phyloP scores from a whole-genome alignment of 1,140 invertebrate species.

The Scaptomyza pallida region DNA sequence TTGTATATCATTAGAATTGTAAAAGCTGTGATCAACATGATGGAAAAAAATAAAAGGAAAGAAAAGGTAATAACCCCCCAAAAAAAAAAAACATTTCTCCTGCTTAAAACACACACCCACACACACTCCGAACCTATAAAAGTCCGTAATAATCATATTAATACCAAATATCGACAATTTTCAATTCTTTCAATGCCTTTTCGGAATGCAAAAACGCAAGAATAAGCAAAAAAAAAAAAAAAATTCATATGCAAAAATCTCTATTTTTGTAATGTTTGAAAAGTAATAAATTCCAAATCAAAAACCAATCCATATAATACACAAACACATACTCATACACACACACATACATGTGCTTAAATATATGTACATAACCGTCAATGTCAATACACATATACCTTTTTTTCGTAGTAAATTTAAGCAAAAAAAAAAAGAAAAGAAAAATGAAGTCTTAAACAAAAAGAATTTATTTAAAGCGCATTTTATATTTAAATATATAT shows the following conservation, averaged over 20 bases:
- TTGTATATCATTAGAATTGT: conserved; percentile 79
- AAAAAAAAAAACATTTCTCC: conserved; percentile 42
- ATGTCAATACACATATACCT: conserved; percentile 38
- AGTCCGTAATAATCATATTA: no score
- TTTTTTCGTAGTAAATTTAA: conserved; percentile 41
- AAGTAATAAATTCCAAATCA: conserved; percentile 27
- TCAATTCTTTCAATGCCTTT: conserved; percentile 59
- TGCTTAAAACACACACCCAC: no score
- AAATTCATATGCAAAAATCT: conserved; percentile 3
- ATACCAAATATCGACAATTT: conserved; percentile 17
- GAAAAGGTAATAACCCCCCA: not conserved
- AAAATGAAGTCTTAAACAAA: no score
- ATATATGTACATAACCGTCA: conserved; percentile 8
- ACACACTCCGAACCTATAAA: no score
- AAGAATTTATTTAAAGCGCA: conserved; percentile 62
- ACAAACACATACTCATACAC: conserved; percentile 21
- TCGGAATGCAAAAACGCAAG: conserved; percentile 4
- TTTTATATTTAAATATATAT: conserved; percentile 11
- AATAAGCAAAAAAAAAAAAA: conserved; percentile 24
- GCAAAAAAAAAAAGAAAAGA: not conserved
- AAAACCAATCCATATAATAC: conserved; percentile 20
- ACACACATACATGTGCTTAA: conserved; percentile 10
- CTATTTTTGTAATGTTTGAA: conserved; percentile 73
- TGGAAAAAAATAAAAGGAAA: conserved; percentile 20
- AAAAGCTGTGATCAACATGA: conserved; percentile 75